Base-by-base conservation (phyloP, 2,113 vertebrate species). In the Maccullochella peelii region DNA sequence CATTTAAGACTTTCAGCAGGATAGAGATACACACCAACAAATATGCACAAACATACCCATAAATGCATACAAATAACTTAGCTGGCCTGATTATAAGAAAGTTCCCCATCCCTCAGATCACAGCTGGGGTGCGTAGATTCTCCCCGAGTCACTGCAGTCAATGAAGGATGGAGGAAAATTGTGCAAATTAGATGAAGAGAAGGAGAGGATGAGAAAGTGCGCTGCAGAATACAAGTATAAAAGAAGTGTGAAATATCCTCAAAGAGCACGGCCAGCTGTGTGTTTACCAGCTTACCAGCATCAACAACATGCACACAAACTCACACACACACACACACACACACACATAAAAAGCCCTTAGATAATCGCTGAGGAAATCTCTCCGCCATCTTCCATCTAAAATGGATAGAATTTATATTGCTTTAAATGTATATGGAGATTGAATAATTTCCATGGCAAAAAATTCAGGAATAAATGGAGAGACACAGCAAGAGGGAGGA, bases 51-150 rank as follows among this genome's bases (percentile, higher is more conserved):
- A 84, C 69, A 88, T 4, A 71, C 80, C 61, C 58, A 69, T 83
- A 81, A 77, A 88, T 80, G 23, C 50, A 88, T 54, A 86, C 76
- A 90, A 89, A 90, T 69, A 86, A 83, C 62, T 81, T 77, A 58
- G 76, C 77, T 71, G 85, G 72, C n/a, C 63, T 44, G 77, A 77
- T 83, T 84, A 85, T 73, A 67, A 86, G 73, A 80, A 85, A 52
- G n/a, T 86, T 88, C 44, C 68, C 25, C 73, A 83, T 80, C 57
- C 68, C 73, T 95, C 88, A 91, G 92, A 93, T 94, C 91, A 74
- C 91, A 93, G 94, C 11, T 65, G 93, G 94, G 83, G 89, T 86
- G 57, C 27, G 18, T 71, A 80, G 76, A 82, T 88, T 86, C 76
- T 79, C 73, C 36, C 33, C 6, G 62, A 90, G 76, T 83, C 33